phyloP scores from a whole-genome alignment of 1,140 invertebrate species.

The Drosophila oshimai region DNA sequence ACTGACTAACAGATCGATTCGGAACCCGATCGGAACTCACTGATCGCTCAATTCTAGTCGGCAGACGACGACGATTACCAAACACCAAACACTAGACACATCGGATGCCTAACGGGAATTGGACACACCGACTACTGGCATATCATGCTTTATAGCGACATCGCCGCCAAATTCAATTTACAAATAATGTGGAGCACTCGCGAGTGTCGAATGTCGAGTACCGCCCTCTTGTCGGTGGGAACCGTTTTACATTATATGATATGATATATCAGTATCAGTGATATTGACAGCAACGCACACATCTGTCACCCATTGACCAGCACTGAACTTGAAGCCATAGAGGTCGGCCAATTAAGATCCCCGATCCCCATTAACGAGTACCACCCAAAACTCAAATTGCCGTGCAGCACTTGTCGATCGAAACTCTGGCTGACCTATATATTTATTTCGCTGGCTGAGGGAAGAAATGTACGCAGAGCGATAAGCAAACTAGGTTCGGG shows the following conservation, averaged over 20 bases:
- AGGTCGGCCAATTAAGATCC: conserved; percentile 67
- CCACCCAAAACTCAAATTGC: conserved; percentile 8
- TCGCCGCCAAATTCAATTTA: conserved; percentile 36
- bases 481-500: conserved; percentile 6
- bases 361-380: conserved; percentile 17
- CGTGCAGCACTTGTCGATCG: neutral
- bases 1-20: conserved; percentile 29
- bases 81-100: conserved; percentile 2
- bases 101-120: conserved; percentile 43
- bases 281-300: conserved; percentile 49
- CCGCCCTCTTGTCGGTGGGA: conserved; percentile 43
- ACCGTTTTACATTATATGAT: conserved; percentile 28
- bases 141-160: conserved; percentile 51
- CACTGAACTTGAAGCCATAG: conserved; percentile 60
- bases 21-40: conserved; percentile 5
- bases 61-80: too few relatives aligned
- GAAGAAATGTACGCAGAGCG: neutral
- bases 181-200: conserved; percentile 26
- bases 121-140: conserved; percentile 33
- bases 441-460: too few relatives aligned
- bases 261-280: conserved; percentile 51
- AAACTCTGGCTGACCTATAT: conserved; percentile 34
- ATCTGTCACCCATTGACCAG: conserved; percentile 35
- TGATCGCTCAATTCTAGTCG: conserved; percentile 18
- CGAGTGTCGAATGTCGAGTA: conserved; percentile 28